Percentiles rank a stretch among this genome's conserved stretches.
These are phyloP conservation scores for Magallana angulata DNA, from an alignment of 1,140 invertebrate species.

Conservation along the genomic window DNA sequence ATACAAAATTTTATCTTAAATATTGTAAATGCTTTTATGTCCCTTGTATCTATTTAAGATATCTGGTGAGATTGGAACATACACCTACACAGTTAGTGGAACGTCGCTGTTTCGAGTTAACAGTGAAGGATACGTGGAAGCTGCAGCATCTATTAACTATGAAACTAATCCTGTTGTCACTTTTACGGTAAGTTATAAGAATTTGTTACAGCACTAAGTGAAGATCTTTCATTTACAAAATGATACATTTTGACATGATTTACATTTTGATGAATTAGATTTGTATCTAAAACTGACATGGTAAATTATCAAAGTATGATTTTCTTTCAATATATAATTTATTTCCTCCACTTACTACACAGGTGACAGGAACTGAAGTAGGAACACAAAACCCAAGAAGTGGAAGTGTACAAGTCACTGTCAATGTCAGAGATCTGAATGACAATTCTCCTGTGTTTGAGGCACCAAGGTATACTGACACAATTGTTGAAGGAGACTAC, in stretches of 20 bases:
- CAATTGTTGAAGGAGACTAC: constrained; percentile 60
- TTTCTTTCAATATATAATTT: neutral
- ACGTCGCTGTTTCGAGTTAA: constrained; percentile 58
- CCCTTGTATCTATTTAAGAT: constrained; percentile 42
- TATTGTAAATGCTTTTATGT: no score
- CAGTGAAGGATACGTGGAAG: constrained; percentile 59
- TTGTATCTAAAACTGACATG: no score
- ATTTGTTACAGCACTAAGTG: no score
- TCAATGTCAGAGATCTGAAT: constrained; percentile 61
- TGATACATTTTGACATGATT: no score
- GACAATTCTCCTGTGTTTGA: constrained; percentile 62
- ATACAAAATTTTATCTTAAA: no score
- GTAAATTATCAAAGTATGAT: no score
- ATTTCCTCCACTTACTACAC: neutral
- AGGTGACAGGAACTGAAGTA: constrained; percentile 65
- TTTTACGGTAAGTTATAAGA: constrained; percentile 58
- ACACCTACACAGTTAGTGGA: constrained; percentile 50
- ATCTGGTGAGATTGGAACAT: constrained; percentile 50
- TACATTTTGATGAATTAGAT: no score
- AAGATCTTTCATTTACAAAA: no score
- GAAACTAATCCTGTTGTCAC: constrained; percentile 53
- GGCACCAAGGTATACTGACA: constrained; percentile 36
- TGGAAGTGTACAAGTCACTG: constrained; percentile 50
- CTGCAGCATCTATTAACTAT: constrained; percentile 52
- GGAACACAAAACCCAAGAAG: constrained; percentile 44